Evolutionary conservation across 2,797 vertebrate genomes (phyloP), one percentile per base, ranked within the genome.

Genomic region (Phrynocephalus vlangalii): DNA sequence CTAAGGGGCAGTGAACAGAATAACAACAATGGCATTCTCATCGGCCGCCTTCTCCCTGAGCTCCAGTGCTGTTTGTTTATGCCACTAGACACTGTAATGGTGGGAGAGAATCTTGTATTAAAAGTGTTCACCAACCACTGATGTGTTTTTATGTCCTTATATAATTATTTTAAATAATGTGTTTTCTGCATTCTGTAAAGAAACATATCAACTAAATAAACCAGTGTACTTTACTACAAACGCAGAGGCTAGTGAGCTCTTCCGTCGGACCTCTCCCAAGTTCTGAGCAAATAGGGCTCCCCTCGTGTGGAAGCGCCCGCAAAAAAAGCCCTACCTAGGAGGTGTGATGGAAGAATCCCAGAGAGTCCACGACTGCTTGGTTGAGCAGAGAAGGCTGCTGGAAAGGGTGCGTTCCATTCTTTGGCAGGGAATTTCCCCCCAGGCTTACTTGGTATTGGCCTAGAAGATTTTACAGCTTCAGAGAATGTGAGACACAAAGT

Each of bases 111-210:
- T 96, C 95, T 96, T 95, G 95, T 96, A 95, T 96, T 96, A 95
- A 96, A 96, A 95, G 93, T 96, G 95, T 96, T 97, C 96, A 96
- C 96, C 96, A 96, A 96, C 95, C 93, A 95, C 93, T 95, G 93
- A 92, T n/a, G 90, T 95, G 93, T 95, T 94, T 94, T 95, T 92
- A 92, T 95, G 95, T 95, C 91, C 90, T 94, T 94, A 93, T 94
- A 73, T 94, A 76, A 95, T 96, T 92, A 95, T 95, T 95, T 95
- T 94, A 90, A 88, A 86, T 5, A 94, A 95, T 94, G 95, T 96
- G 94, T 95, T 95, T 94, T 94, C 94, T 94, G 94, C 94, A 94
- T 93, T 96, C 92, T 96, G 96, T 96, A 96, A 94, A 94, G 95
- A 93, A 94, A 90, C 92, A 94, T 95, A 92, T 92, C 92, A 90